Evolutionary conservation across 2,888 invertebrate genomes (phyloP).

Genomic region (Lycophotia porphyrea): DNA sequence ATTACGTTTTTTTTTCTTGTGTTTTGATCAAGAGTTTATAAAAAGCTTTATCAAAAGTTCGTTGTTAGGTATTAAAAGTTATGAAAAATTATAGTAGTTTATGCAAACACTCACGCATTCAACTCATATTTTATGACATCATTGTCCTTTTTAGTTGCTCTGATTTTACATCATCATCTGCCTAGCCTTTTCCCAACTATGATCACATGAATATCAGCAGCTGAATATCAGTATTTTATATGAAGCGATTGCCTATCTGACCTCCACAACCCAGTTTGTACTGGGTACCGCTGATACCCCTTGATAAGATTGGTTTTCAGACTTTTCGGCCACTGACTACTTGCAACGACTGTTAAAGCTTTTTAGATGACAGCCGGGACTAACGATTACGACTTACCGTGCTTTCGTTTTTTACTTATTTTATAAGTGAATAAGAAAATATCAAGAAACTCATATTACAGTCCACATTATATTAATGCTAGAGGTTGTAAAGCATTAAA

Average conservation of each 20-base stretch:
- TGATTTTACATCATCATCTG: neutral
- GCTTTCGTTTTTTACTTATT: no score
- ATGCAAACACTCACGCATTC: neutral
- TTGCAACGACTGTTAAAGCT: no score
- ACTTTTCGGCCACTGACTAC: no score
- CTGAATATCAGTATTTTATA: no score
- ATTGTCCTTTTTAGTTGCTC: neutral
- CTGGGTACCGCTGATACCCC: no score
- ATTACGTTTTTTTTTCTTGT: slow-evolving; percentile 11
- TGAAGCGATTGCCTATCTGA: no score
- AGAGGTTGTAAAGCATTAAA: neutral
- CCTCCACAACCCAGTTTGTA: no score
- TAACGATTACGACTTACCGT: no score
- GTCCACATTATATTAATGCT: neutral
- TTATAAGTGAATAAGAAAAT: neutral
- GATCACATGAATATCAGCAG: no score
- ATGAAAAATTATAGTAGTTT: neutral
- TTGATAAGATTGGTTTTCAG: no score
- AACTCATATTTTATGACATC: neutral
- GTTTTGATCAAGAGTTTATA: slow-evolving; percentile 1
- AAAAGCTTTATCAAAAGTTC: slow-evolving; percentile 1
- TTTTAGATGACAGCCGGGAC: no score
- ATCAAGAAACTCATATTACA: neutral
- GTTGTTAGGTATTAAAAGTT: neutral
- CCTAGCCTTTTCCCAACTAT: no score